A percentile compares a stretch with the other conserved stretches of the same genome.
These are phyloP conservation scores for Thunnus maccoyii DNA, from an alignment of 2,113 vertebrate species.

Conservation along the genomic window DNA sequence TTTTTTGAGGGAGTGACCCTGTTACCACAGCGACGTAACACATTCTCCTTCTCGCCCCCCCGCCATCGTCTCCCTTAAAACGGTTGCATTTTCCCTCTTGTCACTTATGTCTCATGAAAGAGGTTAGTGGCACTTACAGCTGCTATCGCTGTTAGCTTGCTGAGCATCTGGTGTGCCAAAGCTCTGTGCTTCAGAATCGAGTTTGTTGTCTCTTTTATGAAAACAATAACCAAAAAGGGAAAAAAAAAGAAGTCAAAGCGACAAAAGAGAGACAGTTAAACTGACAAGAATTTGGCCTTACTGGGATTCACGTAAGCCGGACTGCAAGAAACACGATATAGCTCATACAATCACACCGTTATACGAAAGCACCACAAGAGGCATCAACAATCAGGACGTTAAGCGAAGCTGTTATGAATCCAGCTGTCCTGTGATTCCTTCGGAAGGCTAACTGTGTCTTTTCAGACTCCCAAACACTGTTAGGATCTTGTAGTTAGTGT, in stretches of 20 bases:
- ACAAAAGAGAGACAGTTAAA: neutral
- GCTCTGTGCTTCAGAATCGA: constrained; percentile 41
- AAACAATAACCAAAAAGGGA: constrained; percentile 19
- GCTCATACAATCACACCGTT: constrained; percentile 12
- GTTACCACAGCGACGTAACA: constrained; percentile 52
- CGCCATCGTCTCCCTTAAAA: constrained; percentile 14
- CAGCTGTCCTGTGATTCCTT: constrained; percentile 15
- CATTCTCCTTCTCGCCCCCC: constrained; percentile 18
- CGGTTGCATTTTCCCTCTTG: constrained; percentile 22
- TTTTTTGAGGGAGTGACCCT: constrained; percentile 64
- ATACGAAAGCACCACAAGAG: neutral
- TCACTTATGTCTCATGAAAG: constrained; percentile 41
- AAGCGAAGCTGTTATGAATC: constrained; percentile 18
- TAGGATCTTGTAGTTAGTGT: constrained; percentile 21
- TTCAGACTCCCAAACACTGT: constrained; percentile 15
- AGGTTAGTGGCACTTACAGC: constrained; percentile 36
- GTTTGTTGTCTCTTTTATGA: constrained; percentile 23
- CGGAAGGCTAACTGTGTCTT: constrained; percentile 9
- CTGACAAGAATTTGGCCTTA: constrained; percentile 16
- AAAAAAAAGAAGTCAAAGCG: neutral
- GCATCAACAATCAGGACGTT: constrained; percentile 6
- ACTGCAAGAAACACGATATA: constrained; percentile 3
- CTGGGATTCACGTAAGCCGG: constrained; percentile 4
- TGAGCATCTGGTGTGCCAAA: constrained; percentile 69
- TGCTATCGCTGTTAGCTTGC: constrained; percentile 25